phyloP scores from a whole-genome alignment of 1,140 invertebrate genomes.

The Brachionus sp. region DNA sequence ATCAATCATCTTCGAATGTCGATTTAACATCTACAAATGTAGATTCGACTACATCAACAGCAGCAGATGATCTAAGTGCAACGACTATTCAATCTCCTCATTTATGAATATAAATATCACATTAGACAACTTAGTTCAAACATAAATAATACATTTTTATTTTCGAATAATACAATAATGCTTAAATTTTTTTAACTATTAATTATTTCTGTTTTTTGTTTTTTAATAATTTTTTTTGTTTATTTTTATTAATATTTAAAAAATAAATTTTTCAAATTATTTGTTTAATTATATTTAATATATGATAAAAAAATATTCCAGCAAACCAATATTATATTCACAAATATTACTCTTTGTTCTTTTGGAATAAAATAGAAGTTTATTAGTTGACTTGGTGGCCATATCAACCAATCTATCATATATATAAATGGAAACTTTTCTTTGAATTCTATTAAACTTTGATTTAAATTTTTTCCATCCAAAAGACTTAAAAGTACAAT shows the following conservation, averaged over 20 bases:
- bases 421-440: constrained; percentile 48
- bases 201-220: not conserved
- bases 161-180: too few relatives aligned
- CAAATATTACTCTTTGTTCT: constrained; percentile 48
- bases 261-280: not conserved
- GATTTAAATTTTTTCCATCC: constrained; percentile 45
- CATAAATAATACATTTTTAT: too few relatives aligned
- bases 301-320: constrained; percentile 50
- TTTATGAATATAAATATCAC: too few relatives aligned
- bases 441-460: constrained; percentile 47
- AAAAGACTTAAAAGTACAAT: constrained; percentile 47
- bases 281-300: constrained; percentile 47
- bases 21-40: too few relatives aligned
- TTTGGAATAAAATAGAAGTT: constrained; percentile 48
- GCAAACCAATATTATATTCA: constrained; percentile 44
- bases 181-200: too few relatives aligned
- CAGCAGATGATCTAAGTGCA: too few relatives aligned
- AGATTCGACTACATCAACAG: too few relatives aligned
- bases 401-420: constrained; percentile 49
- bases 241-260: too few relatives aligned
- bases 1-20: too few relatives aligned
- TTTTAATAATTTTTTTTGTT: not conserved
- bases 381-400: constrained; percentile 48
- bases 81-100: too few relatives aligned
- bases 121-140: too few relatives aligned